Percentiles rank a stretch among this genome's conserved stretches.
These are phyloP conservation scores for Hiodon tergisus DNA, from an alignment of 2,113 vertebrate species.

Conservation along the genomic window DNA sequence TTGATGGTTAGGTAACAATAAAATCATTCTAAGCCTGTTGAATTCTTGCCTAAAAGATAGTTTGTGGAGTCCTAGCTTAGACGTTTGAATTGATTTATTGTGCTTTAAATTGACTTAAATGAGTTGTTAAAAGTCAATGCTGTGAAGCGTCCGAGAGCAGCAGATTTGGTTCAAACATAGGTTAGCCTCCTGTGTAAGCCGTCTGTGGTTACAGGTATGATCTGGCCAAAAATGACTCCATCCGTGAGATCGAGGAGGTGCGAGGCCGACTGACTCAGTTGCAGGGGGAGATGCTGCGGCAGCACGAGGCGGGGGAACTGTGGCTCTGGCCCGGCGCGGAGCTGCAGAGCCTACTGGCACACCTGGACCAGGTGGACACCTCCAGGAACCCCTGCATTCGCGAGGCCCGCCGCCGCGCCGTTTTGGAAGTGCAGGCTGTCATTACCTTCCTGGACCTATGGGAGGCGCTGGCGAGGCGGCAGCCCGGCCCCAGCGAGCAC, in stretches of 20 bases:
- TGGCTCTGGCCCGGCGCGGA: constrained; percentile 78
- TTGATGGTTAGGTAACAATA: no score
- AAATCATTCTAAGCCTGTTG: no score
- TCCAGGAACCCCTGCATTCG: constrained; percentile 92
- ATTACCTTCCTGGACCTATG: constrained; percentile 85
- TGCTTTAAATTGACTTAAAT: no score
- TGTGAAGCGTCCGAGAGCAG: no score
- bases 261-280: constrained; percentile 75
- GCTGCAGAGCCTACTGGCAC: constrained; percentile 79
- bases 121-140: no score
- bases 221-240: constrained; percentile 85
- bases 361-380: constrained; percentile 83
- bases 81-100: no score
- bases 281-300: constrained; percentile 68
- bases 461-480: constrained; percentile 72
- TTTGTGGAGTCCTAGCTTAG: no score
- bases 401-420: constrained; percentile 85
- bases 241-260: constrained; percentile 84
- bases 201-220: constrained; percentile 64
- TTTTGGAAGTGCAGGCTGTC: constrained; percentile 85
- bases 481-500: constrained; percentile 63
- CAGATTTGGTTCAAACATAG: no score
- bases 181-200: no score
- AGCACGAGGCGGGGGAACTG: constrained; percentile 68
- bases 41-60: no score